phyloP scores from a whole-genome alignment of 2,888 invertebrate genomes.

The Cotesia congregata region DNA sequence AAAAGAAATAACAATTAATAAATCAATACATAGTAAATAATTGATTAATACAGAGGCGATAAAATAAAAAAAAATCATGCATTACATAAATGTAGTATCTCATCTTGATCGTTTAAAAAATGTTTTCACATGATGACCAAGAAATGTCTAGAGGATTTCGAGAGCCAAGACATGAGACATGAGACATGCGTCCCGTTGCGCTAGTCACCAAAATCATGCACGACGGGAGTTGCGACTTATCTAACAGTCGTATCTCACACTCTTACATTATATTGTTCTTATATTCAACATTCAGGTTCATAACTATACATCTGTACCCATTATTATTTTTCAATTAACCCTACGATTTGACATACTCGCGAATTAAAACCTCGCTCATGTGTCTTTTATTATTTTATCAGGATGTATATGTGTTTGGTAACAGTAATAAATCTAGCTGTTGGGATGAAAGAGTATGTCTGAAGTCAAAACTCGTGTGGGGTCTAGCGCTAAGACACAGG shows the following conservation, averaged over 20 bases:
- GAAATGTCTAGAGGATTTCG: slow-evolving; percentile 29
- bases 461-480: slow-evolving; percentile 58
- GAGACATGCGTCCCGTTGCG: slow-evolving; percentile 40
- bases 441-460: slow-evolving; percentile 55
- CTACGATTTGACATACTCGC: neutral
- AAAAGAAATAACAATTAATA: neutral
- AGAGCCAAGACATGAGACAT: neutral
- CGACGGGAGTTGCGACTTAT: slow-evolving; percentile 42
- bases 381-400: neutral
- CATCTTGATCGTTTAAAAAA: slow-evolving; percentile 50
- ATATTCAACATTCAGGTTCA: slow-evolving; percentile 5
- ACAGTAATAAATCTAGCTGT: slow-evolving; percentile 55
- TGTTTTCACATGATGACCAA: slow-evolving; percentile 55
- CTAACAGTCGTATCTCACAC: slow-evolving; percentile 39
- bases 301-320: slow-evolving; percentile 9
- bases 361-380: neutral
- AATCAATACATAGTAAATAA: slow-evolving; percentile 23
- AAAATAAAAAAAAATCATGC: slow-evolving; percentile 64
- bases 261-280: slow-evolving; percentile 24
- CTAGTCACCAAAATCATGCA: slow-evolving; percentile 27
- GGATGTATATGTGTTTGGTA: slow-evolving; percentile 7
- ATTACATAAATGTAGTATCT: slow-evolving; percentile 49
- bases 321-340: neutral
- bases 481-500: slow-evolving; percentile 58
- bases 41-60: slow-evolving; percentile 51